Conservation (phyloP, 2,113 vertebrate species). For the Chloropsis hardwickii region DNA sequence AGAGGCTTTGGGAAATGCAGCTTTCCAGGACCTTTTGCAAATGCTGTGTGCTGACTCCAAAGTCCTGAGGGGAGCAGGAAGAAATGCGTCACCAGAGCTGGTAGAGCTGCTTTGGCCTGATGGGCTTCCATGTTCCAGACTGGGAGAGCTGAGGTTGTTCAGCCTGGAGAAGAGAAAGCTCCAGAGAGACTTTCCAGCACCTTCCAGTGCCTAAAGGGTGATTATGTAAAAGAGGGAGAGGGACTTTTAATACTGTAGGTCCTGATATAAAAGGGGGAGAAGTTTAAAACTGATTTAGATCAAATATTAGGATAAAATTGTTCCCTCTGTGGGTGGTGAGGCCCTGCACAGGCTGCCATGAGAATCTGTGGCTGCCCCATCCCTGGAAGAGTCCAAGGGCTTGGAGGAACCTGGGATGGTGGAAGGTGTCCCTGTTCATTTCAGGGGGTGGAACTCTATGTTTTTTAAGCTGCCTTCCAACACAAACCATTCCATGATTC, state of each 20-base stretch:
- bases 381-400: neutral
- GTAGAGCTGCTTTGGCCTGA: neutral
- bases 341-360: neutral
- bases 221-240: neutral
- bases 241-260: neutral
- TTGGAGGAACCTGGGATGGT: neutral
- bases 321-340: fast-evolving
- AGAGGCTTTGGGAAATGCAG: neutral
- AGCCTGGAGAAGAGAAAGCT: neutral
- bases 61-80: neutral
- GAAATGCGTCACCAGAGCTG: neutral
- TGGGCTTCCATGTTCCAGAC: neutral
- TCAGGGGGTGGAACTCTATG: neutral
- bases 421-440: neutral
- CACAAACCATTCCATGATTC: neutral
- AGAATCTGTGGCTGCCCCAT: neutral
- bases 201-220: neutral
- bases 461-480: neutral
- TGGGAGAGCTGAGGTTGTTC: neutral
- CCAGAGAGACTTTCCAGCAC: neutral
- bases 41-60: neutral
- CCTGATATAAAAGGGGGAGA: neutral
- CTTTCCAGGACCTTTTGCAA: neutral
- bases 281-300: neutral
- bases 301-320: neutral